phyloP scores from a whole-genome alignment of 2,888 invertebrate species.

The Euclidia mi region DNA sequence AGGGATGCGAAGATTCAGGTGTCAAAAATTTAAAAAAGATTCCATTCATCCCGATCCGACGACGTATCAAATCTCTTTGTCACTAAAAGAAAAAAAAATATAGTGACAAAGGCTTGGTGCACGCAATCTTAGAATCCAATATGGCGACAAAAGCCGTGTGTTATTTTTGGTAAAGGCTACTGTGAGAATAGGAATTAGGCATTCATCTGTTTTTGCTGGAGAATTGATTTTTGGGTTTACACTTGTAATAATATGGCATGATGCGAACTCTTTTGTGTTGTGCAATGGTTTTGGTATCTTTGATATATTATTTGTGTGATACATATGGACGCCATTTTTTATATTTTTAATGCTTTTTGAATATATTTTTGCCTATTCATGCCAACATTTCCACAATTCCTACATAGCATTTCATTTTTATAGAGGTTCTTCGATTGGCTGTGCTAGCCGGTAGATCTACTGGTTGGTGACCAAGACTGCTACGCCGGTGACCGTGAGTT shows the following conservation, averaged over 20 bases:
- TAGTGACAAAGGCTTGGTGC: slow-evolving; percentile 76
- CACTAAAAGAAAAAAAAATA: slow-evolving; percentile 66
- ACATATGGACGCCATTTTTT: background rate
- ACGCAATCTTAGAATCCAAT: slow-evolving; percentile 85
- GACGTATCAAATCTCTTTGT: slow-evolving; percentile 83
- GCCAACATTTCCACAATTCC: too few relatives aligned
- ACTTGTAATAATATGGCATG: slow-evolving; percentile 34
- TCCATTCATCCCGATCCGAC: slow-evolving; percentile 80
- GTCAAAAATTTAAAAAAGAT: slow-evolving; percentile 75
- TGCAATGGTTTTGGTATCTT: slow-evolving; percentile 14
- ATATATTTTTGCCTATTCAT: too few relatives aligned
- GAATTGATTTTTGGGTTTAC: slow-evolving; percentile 35
- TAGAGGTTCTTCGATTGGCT: too few relatives aligned
- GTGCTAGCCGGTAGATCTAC: too few relatives aligned
- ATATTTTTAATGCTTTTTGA: too few relatives aligned
- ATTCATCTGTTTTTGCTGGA: slow-evolving; percentile 55
- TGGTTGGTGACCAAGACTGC: too few relatives aligned
- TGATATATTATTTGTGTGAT: slow-evolving; percentile 16
- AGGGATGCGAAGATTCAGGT: slow-evolving; percentile 84
- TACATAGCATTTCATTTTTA: too few relatives aligned
- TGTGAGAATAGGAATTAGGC: slow-evolving; percentile 67
- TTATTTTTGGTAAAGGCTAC: slow-evolving; percentile 83
- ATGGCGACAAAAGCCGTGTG: slow-evolving; percentile 73
- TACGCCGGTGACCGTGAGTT: too few relatives aligned
- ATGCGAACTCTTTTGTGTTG: slow-evolving; percentile 18